Conservation (phyloP, 2,888 invertebrate genomes). For the Pandemis corylana region DNA sequence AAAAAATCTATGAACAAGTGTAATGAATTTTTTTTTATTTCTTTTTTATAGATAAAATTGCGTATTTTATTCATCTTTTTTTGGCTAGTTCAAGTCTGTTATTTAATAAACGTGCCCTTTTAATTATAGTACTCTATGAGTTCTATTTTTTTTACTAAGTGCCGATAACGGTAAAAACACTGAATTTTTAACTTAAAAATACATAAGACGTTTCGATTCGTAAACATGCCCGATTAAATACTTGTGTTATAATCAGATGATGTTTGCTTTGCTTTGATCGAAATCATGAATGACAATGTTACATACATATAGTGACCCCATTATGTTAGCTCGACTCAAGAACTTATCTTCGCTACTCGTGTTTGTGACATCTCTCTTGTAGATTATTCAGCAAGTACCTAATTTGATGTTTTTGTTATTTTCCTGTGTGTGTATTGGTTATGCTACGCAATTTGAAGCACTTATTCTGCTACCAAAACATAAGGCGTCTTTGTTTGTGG, state of each 20-base stretch:
- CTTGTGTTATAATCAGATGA: not conserved
- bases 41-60: too few relatives aligned
- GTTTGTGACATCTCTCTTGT: not conserved
- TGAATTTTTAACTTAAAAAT: not conserved
- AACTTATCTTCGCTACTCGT: conserved; percentile 2
- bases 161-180: too few relatives aligned
- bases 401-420: not conserved
- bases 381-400: not conserved
- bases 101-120: too few relatives aligned
- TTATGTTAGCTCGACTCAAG: not conserved
- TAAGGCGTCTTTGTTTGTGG: too few relatives aligned
- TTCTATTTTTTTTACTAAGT: too few relatives aligned
- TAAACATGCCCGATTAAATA: not conserved
- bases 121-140: too few relatives aligned
- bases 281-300: not conserved
- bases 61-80: too few relatives aligned
- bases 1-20: too few relatives aligned
- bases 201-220: not conserved
- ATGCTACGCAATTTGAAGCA: too few relatives aligned
- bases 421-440: not conserved
- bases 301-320: not conserved
- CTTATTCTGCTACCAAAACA: too few relatives aligned
- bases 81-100: too few relatives aligned
- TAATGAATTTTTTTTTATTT: too few relatives aligned
- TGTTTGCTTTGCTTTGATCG: not conserved